These are phyloP conservation scores for Bungarus multicinctus DNA, from an alignment of 2,113 vertebrate genomes.

Conservation along the genomic window DNA sequence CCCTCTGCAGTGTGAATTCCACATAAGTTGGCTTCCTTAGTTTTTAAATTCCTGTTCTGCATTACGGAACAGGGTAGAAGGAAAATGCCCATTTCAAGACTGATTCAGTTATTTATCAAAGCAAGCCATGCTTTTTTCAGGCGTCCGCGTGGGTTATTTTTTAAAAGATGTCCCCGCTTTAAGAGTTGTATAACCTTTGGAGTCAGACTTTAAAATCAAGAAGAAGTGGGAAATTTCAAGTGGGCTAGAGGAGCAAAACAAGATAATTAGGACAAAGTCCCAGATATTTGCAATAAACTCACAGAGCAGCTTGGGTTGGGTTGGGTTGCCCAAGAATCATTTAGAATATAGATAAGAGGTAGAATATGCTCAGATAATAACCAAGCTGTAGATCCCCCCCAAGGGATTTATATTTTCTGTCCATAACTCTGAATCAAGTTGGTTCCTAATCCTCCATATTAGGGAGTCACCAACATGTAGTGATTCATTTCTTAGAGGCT, in stretches of 20 bases:
- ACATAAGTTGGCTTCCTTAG: too few relatives aligned
- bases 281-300: not conserved
- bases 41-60: too few relatives aligned
- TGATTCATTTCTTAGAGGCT: not conserved
- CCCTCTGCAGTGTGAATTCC: too few relatives aligned
- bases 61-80: too few relatives aligned
- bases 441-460: not conserved
- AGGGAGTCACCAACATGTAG: not conserved
- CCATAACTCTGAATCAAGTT: not conserved
- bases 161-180: too few relatives aligned
- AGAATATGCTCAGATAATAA: not conserved
- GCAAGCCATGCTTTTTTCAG: too few relatives aligned
- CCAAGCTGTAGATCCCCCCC: too few relatives aligned
- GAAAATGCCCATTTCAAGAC: too few relatives aligned
- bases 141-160: too few relatives aligned
- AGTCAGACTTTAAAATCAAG: too few relatives aligned
- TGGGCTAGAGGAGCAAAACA: not conserved
- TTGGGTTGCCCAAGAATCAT: not conserved
- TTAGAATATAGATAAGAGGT: not conserved
- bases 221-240: not conserved
- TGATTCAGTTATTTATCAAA: too few relatives aligned
- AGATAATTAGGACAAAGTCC: not conserved
- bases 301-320: not conserved
- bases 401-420: not conserved
- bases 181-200: too few relatives aligned